Conservation (phyloP, 2,797 vertebrate species). For the Rhinatrema bivittatum region DNA sequence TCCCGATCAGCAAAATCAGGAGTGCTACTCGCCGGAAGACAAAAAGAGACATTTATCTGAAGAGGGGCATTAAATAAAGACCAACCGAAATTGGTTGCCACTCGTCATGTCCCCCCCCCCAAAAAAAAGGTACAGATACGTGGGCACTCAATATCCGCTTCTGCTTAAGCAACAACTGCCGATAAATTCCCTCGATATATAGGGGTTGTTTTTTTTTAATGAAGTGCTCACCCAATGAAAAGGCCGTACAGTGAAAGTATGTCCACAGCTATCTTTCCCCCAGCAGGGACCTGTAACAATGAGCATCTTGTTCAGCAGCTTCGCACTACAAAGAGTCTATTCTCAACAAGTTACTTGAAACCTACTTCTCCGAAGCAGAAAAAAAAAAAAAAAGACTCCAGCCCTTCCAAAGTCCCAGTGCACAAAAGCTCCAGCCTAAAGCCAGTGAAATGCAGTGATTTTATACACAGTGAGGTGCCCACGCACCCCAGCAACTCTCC, state of each 20-base stretch:
- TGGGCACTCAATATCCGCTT: too few species aligned
- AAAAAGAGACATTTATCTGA: too few species aligned
- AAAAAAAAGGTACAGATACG: too few species aligned
- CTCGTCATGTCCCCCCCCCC: too few species aligned
- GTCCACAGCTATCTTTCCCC: constrained; percentile 48
- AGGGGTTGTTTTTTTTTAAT: constrained; percentile 49
- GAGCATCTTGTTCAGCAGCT: constrained; percentile 61
- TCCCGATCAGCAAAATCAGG: too few species aligned
- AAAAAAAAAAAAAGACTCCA: constrained; percentile 26
- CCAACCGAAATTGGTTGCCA: too few species aligned
- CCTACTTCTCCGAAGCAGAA: constrained; percentile 50
- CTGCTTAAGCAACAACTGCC: too few species aligned
- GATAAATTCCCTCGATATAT: too few species aligned
- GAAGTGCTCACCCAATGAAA: constrained; percentile 50
- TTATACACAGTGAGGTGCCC: too few species aligned
- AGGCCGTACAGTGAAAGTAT: constrained; percentile 48
- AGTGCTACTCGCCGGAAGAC: too few species aligned
- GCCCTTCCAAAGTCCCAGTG: neutral
- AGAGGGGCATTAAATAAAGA: too few species aligned
- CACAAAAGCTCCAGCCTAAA: constrained; percentile 17
- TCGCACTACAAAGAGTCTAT: constrained; percentile 64
- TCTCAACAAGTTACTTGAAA: constrained; percentile 71
- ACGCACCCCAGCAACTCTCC: too few species aligned
- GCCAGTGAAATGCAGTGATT: neutral
- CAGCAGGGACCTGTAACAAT: constrained; percentile 60